Base-by-base conservation (phyloP, 35 echinoderm and acorn worm genomes). In the Anneissia japonica region DNA sequence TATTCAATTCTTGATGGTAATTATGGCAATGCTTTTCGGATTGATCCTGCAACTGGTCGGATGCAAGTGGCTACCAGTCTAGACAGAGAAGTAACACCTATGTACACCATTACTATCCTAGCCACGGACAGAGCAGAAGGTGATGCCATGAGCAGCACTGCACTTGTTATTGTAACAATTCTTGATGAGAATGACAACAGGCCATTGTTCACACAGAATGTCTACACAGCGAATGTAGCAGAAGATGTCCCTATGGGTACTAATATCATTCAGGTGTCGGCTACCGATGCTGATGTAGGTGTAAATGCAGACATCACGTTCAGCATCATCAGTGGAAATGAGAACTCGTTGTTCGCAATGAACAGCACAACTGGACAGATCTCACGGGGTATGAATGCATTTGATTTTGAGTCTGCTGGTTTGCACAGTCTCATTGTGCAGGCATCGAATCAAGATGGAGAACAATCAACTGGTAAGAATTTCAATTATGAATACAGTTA, bases 131-230 rank as follows among this genome's bases (percentile, higher is more conserved):
- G 81, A 21, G 41, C 46, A 0, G 84, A 73, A n/a, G 46, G 38
- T 16, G 55, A 75, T 0, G 76, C 81, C 21, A 72, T 86, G 31
- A 87, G 87, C 0, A 85, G 87, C 0, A 73, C 80, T 9, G 84
- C 94, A 26, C 77, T 75, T 0, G 91, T 97, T 0, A 19, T 74
- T 0, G 87, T 97, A 31, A 88, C 83, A 12, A 91, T 97, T 26
- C 87, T 85, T 0, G 94, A 97, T 74, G 77, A 90, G 37, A 97
- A 97, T 46, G 94, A 97, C 55, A 97, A 97, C 46, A 84, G 81
- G 35, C 94, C 94, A 4, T 31, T 35, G 16, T 97, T 97, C 56
- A 46, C 83, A 4, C 12, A 84, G 39, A 88, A 93, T 74, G 85
- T 77, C 13, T 97, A 97, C 78, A 79, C 87, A 35, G 26, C 51